Percentiles rank a stretch among this genome's conserved stretches.
These are phyloP conservation scores for Petaurus breviceps DNA, from an alignment of 2,113 vertebrate species.

Conservation along the genomic window DNA sequence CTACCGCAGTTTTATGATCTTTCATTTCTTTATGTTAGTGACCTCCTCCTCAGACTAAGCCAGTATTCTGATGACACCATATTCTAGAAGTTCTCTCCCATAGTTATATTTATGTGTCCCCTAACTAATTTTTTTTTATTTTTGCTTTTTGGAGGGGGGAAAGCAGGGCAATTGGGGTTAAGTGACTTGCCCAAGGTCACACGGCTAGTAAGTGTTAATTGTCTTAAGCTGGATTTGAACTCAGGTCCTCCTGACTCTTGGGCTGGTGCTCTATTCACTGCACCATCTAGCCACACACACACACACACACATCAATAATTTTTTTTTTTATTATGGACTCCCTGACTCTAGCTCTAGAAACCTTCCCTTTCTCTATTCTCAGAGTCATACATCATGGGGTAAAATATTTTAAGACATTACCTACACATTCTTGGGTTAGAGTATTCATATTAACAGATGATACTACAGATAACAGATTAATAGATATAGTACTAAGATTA, in stretches of 20 bases:
- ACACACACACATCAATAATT: too few species aligned
- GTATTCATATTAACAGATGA: not conserved
- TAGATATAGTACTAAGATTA: not conserved
- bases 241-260: too few species aligned
- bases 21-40: constrained; percentile 36
- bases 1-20: constrained; percentile 19
- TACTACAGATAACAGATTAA: not conserved
- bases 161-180: too few species aligned
- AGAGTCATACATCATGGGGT: not conserved
- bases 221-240: too few species aligned
- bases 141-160: too few species aligned
- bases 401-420: not conserved
- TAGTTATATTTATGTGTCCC: not conserved
- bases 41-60: not conserved
- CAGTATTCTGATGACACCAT: not conserved
- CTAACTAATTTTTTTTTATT: not conserved
- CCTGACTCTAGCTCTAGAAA: not conserved
- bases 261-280: too few species aligned
- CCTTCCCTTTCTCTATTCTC: not conserved
- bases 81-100: not conserved
- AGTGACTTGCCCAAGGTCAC: too few species aligned
- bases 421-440: not conserved
- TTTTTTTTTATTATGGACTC: not conserved
- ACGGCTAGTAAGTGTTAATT: too few species aligned
- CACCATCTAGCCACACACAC: too few species aligned